Conservation (phyloP, 2,888 invertebrate genomes). For the Coenonympha glycerion region DNA sequence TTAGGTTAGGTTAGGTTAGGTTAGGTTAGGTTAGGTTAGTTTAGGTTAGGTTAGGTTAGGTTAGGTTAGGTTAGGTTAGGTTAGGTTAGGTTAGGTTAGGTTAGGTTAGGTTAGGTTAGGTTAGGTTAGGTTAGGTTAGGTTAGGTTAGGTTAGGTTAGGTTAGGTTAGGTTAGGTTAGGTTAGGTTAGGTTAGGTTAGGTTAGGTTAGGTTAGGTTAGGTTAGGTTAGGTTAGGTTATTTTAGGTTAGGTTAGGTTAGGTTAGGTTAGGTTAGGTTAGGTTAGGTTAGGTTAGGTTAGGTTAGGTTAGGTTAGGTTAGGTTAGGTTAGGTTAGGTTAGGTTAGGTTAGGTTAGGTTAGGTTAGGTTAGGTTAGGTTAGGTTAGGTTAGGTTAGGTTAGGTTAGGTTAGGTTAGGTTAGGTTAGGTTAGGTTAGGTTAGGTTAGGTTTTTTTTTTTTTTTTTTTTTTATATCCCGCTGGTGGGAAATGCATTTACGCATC, state of each 20-base stretch:
- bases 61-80: not conserved
- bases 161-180: not conserved
- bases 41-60: not conserved
- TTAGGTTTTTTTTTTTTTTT: too few relatives aligned
- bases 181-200: not conserved
- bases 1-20: conserved; percentile 5
- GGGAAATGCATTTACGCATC: too few relatives aligned
- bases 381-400: not conserved
- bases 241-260: not conserved
- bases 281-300: conserved; percentile 15
- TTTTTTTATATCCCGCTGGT: too few relatives aligned
- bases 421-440: not conserved
- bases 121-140: not conserved
- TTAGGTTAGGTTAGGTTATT: not conserved
- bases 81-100: not conserved
- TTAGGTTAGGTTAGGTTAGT: not conserved
- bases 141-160: not conserved
- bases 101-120: not conserved
- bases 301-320: not conserved
- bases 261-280: not conserved
- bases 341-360: not conserved
- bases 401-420: not conserved
- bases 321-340: not conserved
- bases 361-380: not conserved
- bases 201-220: not conserved